Evolutionary conservation across 2,113 vertebrate genomes (phyloP), one percentile per base, ranked within the genome.

Genomic region (Mirza zaza): DNA sequence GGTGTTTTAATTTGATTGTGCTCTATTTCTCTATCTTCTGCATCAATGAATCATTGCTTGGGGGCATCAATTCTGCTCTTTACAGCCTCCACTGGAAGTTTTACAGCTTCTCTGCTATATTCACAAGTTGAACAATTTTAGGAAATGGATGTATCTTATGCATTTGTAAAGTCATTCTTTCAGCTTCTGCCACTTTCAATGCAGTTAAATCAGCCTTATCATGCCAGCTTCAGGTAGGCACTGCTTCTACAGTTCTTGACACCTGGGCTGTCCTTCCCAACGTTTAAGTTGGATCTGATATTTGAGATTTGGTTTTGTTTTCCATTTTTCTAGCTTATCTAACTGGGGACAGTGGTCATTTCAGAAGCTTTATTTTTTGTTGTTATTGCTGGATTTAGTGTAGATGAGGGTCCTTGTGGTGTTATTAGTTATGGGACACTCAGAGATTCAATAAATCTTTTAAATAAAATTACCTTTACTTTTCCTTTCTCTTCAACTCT

Each of bases 401-500:
- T 80, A 79, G 36, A 83, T 52, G 75, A 87, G 6, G 34, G 15
- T 71, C 7, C 13, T 63, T 65, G 10, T 34, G 13, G 8, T 73
- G 0, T 77, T 57, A 32, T 42, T 73, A 85, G n/a, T 85, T 71
- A 90, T 73, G 36, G 36, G 61, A 39, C 25, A 81, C 70, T 68
- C 39, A 90, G 14, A 81, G 8, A 80, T 36, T 81, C 65, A 50
- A 81, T 90, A 61, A 88, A 32, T 77, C 42, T 91, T 90, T 81
- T 82, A 67, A 89, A 82, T 36, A 87, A 61, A 87, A 61, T 82
- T 87, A 82, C 20, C 9, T 27, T 63, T 36, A 36, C 29, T 21
- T 84, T 93, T 71, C 63, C 32, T 95, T 85, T 90, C 67, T 61
- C 86, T 91, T 59, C 45, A 67, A 57, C 57, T 92, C 34, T 76